A percentile compares a stretch with the other conserved stretches of the same genome.
Conservation (phyloP, 1,140 invertebrate species). For the Piezodorus guildinii region DNA sequence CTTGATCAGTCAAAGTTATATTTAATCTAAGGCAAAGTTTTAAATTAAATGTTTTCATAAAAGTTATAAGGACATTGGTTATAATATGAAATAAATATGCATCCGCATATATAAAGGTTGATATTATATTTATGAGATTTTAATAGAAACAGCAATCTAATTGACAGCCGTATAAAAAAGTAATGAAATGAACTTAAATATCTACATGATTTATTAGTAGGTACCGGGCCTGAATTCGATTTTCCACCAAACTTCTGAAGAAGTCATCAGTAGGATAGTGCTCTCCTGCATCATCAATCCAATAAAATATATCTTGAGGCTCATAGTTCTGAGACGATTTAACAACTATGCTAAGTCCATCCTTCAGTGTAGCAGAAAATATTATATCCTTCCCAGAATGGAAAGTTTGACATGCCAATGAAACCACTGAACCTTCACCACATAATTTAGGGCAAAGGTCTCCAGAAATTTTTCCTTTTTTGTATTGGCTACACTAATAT, state of each 20-base stretch:
- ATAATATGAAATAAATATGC: too few relatives aligned
- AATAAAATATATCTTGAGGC: conserved; percentile 31
- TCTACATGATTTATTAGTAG: background rate
- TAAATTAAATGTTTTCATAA: too few relatives aligned
- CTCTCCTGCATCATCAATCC: conserved; percentile 37
- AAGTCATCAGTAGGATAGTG: conserved; percentile 42
- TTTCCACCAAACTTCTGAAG: conserved; percentile 33
- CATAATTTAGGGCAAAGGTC: conserved; percentile 45
- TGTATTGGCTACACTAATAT: conserved; percentile 41
- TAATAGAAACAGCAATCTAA: too few relatives aligned
- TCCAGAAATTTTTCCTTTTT: conserved; percentile 40
- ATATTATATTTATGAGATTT: too few relatives aligned
- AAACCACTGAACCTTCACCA: conserved; percentile 38
- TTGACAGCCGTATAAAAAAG: too few relatives aligned
- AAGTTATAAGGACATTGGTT: too few relatives aligned
- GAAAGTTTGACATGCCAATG: conserved; percentile 43
- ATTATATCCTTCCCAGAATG: conserved; percentile 44
- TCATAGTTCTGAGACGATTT: conserved; percentile 36
- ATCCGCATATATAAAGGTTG: too few relatives aligned
- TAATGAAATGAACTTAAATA: too few relatives aligned
- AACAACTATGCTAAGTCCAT: conserved; percentile 39
- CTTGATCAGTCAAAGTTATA: conserved; percentile 37
- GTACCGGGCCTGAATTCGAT: conserved; percentile 15
- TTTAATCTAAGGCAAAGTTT: conserved; percentile 41
- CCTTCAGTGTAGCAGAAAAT: conserved; percentile 43